These are phyloP conservation scores for Galago senegalensis DNA, from an alignment of 2,797 vertebrate genomes.

Conservation along the genomic window DNA sequence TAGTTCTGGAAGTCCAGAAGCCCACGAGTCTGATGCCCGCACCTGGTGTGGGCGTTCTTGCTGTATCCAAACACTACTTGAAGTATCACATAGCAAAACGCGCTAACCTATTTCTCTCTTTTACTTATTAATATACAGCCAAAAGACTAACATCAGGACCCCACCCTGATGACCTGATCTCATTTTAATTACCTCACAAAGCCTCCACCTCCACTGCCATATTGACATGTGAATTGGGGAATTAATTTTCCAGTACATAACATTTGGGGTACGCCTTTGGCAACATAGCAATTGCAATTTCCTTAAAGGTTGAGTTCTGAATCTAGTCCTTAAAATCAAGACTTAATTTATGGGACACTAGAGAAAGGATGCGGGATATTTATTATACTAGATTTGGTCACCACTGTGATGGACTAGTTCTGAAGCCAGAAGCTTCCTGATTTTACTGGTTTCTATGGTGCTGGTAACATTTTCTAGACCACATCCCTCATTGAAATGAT, in stretches of 20 bases:
- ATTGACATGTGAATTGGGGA: background rate
- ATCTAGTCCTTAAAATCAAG: background rate
- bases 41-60: background rate
- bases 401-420: background rate
- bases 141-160: background rate
- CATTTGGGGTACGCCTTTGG: background rate
- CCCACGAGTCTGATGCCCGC: background rate
- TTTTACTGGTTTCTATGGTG: background rate
- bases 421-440: background rate
- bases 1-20: background rate
- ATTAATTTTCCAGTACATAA: background rate
- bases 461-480: background rate
- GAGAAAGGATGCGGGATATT: background rate
- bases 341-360: background rate
- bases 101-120: background rate
- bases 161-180: background rate
- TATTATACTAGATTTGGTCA: background rate
- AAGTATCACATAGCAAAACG: background rate
- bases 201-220: background rate
- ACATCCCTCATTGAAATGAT: background rate
- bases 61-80: background rate
- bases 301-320: background rate
- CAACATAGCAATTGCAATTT: background rate
- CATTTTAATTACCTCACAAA: background rate
- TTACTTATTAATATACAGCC: background rate